Conservation (phyloP, 2,888 invertebrate species). For the Cryptocephalus moraei region DNA sequence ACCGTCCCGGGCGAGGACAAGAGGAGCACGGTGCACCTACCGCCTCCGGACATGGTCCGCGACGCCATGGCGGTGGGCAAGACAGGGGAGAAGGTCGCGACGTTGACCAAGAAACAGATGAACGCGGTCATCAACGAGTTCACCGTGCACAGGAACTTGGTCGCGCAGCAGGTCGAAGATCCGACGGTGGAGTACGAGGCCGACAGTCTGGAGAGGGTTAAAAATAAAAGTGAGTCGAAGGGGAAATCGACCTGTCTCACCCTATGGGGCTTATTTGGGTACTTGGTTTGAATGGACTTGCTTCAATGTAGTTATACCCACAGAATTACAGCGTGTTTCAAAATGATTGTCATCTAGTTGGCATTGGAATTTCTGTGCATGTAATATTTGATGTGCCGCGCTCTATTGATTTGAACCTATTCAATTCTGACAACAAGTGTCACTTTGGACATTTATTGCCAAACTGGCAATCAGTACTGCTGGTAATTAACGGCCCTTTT, state of each 20-base stretch:
- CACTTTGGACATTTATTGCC: too few species aligned
- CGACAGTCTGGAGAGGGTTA: slow-evolving; percentile 59
- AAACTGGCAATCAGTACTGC: too few species aligned
- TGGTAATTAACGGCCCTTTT: too few species aligned
- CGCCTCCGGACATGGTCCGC: slow-evolving; percentile 53
- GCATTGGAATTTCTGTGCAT: too few species aligned
- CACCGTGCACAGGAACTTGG: slow-evolving; percentile 19
- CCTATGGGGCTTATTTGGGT: too few species aligned
- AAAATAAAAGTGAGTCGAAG: slow-evolving; percentile 27
- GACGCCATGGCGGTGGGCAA: slow-evolving; percentile 51
- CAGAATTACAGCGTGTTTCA: too few species aligned
- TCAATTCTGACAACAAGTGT: too few species aligned
- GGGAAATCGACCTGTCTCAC: not conserved
- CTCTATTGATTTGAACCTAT: too few species aligned
- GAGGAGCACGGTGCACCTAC: slow-evolving; percentile 16
- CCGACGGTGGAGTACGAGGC: slow-evolving; percentile 53
- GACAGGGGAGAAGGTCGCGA: slow-evolving; percentile 34
- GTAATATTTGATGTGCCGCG: too few species aligned
- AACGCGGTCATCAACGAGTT: slow-evolving; percentile 51
- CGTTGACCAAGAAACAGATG: slow-evolving; percentile 50
- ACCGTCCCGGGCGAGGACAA: slow-evolving; percentile 13
- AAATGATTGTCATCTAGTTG: too few species aligned
- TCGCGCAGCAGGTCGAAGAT: slow-evolving; percentile 7
- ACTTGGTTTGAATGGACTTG: too few species aligned
- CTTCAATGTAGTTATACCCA: too few species aligned